These are phyloP conservation scores for Hoplias malabaricus DNA, from an alignment of 2,113 vertebrate genomes.

Conservation along the genomic window DNA sequence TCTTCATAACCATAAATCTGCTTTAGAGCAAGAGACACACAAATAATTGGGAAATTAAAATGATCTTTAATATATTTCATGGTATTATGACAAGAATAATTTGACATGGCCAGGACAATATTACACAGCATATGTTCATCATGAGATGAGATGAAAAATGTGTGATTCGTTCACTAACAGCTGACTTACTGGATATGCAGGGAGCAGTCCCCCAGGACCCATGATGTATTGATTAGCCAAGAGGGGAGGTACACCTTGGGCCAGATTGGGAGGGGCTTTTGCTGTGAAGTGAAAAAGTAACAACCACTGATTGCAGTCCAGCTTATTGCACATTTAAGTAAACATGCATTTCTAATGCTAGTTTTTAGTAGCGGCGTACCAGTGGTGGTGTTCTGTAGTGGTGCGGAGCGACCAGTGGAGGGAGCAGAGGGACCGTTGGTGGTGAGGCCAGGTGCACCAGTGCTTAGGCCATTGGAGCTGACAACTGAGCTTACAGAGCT, in stretches of 20 bases:
- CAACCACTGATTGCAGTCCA: neutral
- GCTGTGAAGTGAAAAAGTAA: slow-evolving; percentile 65
- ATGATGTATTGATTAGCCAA: slow-evolving; percentile 97
- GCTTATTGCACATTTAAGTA: neutral
- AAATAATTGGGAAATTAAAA: neutral
- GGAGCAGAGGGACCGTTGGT: slow-evolving; percentile 75
- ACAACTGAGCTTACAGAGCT: slow-evolving; percentile 67
- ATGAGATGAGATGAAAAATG: too few relatives aligned
- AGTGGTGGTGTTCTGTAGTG: slow-evolving; percentile 75
- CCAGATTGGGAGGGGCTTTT: slow-evolving; percentile 92
- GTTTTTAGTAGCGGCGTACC: slow-evolving; percentile 70
- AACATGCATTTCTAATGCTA: too few relatives aligned
- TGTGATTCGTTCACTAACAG: too few relatives aligned
- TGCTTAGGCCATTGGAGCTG: slow-evolving; percentile 72
- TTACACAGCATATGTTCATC: too few relatives aligned
- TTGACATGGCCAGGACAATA: too few relatives aligned
- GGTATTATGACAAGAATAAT: neutral
- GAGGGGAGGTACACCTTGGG: slow-evolving; percentile 90
- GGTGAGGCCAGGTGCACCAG: slow-evolving; percentile 78
- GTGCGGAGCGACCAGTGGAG: slow-evolving; percentile 74
- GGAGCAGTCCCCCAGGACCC: slow-evolving; percentile 94
- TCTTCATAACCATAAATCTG: slow-evolving; percentile 98
- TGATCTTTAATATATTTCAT: neutral
- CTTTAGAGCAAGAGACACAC: slow-evolving; percentile 57
- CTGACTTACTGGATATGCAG: slow-evolving; percentile 90